phyloP scores from a whole-genome alignment of 2,888 invertebrate species.

The Ennomos fuscantarius region DNA sequence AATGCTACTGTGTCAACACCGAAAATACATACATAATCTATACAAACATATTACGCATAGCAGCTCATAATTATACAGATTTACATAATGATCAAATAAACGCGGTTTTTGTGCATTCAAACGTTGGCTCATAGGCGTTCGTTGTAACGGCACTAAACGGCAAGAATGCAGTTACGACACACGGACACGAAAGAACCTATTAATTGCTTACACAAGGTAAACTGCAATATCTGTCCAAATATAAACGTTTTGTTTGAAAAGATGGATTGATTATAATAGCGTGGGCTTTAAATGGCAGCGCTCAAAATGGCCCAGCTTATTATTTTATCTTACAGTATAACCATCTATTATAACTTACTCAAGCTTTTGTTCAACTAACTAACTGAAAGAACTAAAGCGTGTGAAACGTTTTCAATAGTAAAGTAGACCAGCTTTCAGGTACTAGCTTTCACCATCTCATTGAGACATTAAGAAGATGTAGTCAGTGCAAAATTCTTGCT shows the following conservation, averaged over 20 bases:
- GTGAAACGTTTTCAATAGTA: constrained; percentile 13
- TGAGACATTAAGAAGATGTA: too few relatives aligned
- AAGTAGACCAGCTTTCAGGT: too few relatives aligned
- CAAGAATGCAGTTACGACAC: constrained; percentile 34
- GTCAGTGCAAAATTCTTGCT: too few relatives aligned
- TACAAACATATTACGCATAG: constrained; percentile 24
- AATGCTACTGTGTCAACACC: constrained; percentile 29
- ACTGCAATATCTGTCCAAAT: constrained; percentile 31
- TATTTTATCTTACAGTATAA: neutral
- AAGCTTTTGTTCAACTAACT: constrained; percentile 4
- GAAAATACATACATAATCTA: constrained; percentile 13
- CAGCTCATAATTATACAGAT: constrained; percentile 33
- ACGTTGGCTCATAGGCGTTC: constrained; percentile 30
- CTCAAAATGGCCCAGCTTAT: neutral
- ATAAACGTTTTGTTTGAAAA: constrained; percentile 24
- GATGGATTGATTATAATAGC: constrained; percentile 13
- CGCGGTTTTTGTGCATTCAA: constrained; percentile 30
- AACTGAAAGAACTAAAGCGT: constrained; percentile 13
- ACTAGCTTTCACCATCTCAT: too few relatives aligned
- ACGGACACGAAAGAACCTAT: constrained; percentile 25
- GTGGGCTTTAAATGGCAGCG: constrained; percentile 8
- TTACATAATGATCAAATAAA: constrained; percentile 41
- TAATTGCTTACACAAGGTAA: constrained; percentile 36
- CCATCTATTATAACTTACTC: neutral
- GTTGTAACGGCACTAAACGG: constrained; percentile 34